phyloP scores from a whole-genome alignment of 2,113 vertebrate genomes.

The Podarcis raffonei region DNA sequence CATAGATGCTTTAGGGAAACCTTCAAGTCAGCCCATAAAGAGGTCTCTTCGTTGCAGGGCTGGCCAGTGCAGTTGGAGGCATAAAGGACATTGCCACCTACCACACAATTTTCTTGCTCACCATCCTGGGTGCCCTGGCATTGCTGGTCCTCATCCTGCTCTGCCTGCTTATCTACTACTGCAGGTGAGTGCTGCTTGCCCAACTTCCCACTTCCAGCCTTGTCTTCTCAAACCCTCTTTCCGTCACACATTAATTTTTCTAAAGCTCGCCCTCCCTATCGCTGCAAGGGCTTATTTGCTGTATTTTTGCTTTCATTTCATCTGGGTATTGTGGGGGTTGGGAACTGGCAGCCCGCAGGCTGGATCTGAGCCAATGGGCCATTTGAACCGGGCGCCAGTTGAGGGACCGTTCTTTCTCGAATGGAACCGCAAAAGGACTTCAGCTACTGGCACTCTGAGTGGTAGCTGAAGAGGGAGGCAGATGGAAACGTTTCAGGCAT shows the following conservation, averaged over 20 bases:
- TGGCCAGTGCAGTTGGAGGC: constrained; percentile 83
- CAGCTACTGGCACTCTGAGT: no score
- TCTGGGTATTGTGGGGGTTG: neutral
- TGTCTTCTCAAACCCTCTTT: neutral
- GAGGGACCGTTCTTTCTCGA: no score
- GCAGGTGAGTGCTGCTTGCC: constrained; percentile 81
- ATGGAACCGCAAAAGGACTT: no score
- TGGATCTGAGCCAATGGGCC: no score
- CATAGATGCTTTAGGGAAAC: no score
- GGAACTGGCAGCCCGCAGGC: no score
- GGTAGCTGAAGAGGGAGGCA: no score
- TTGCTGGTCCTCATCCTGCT: constrained; percentile 92
- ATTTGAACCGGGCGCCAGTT: neutral
- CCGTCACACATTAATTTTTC: neutral
- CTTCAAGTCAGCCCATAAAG: neutral
- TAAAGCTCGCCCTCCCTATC: neutral
- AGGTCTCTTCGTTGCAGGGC: constrained; percentile 72
- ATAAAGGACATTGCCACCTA: constrained; percentile 92
- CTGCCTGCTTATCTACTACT: constrained; percentile 96
- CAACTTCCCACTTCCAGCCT: no score
- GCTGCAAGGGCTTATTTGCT: neutral
- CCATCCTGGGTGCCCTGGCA: constrained; percentile 91
- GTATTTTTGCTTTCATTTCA: neutral
- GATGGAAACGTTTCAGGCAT: no score
- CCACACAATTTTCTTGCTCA: constrained; percentile 96